Evolutionary conservation across 2,113 vertebrate species (phyloP).

Genomic region (Ovibos moschatus): DNA sequence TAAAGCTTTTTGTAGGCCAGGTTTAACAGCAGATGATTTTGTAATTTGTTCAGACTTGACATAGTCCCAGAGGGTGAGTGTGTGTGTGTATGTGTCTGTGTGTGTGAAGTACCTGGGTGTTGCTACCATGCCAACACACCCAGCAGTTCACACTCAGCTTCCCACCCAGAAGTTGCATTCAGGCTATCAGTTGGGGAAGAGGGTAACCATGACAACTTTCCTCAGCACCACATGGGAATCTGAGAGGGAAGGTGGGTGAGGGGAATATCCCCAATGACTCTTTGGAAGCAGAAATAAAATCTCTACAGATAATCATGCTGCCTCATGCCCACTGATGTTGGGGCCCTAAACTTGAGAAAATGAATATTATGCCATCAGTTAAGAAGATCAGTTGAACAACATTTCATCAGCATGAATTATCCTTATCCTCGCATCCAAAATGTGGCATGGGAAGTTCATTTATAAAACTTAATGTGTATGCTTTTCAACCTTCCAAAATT

Average conservation of each 20-base stretch:
- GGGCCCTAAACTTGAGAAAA: neutral
- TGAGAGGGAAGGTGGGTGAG: neutral
- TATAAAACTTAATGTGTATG: neutral
- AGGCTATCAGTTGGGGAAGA: neutral
- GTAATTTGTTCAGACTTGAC: neutral
- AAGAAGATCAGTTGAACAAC: neutral
- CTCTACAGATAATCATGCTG: neutral
- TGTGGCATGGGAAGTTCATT: neutral
- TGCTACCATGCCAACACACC: neutral
- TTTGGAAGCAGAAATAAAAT: neutral
- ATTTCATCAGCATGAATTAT: neutral
- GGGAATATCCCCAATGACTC: neutral
- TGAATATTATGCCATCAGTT: neutral
- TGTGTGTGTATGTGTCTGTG: neutral
- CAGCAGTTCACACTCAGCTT: neutral
- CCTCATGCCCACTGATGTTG: neutral
- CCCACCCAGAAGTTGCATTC: neutral
- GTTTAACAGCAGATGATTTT: neutral
- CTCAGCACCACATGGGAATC: neutral
- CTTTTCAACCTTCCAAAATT: neutral
- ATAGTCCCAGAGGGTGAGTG: neutral
- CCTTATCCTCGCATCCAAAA: neutral
- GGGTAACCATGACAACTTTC: neutral
- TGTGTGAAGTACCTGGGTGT: neutral
- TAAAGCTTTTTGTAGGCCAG: neutral